These are phyloP conservation scores for Apostichopus japonicus DNA, from an alignment of 35 echinoderm and acorn worm species.

Conservation along the genomic window DNA sequence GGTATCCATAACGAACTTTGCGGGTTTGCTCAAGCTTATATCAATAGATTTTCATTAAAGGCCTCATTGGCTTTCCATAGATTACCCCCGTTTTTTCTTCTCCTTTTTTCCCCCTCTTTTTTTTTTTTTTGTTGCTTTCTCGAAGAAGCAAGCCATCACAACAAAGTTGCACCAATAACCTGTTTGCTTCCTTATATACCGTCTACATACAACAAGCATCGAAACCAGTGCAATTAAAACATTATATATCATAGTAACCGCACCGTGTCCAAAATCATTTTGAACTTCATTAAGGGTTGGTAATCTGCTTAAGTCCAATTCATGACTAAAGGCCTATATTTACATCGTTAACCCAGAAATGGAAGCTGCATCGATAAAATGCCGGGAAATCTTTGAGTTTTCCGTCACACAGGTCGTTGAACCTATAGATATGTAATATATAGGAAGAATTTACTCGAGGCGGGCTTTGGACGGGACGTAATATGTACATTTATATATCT, in stretches of 20 bases:
- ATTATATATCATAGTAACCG: slow-evolving; percentile 21
- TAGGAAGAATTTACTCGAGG: slow-evolving; percentile 21
- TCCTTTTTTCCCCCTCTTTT: no score
- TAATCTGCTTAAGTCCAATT: slow-evolving; percentile 48
- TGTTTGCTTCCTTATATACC: neutral
- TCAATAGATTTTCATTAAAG: no score
- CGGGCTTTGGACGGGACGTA: neutral
- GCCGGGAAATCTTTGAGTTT: slow-evolving; percentile 25
- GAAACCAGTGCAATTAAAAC: slow-evolving; percentile 35
- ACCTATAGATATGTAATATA: slow-evolving; percentile 13
- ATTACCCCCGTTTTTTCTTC: no score
- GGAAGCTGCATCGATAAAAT: slow-evolving; percentile 39
- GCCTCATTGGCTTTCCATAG: no score
- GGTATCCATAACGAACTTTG: no score
- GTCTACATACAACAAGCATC: neutral
- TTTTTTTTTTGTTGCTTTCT: no score
- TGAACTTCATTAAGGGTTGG: slow-evolving; percentile 42
- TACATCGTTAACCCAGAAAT: slow-evolving; percentile 63
- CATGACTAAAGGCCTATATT: slow-evolving; percentile 63
- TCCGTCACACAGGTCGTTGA: slow-evolving; percentile 41
- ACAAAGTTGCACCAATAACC: neutral
- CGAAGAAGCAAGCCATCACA: no score
- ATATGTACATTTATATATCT: no score
- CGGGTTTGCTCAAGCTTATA: no score
- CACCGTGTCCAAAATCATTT: slow-evolving; percentile 25